Evolutionary conservation across 2,888 invertebrate genomes (phyloP), one percentile per base, ranked within the genome.

Genomic region (Bombylius discolor): DNA sequence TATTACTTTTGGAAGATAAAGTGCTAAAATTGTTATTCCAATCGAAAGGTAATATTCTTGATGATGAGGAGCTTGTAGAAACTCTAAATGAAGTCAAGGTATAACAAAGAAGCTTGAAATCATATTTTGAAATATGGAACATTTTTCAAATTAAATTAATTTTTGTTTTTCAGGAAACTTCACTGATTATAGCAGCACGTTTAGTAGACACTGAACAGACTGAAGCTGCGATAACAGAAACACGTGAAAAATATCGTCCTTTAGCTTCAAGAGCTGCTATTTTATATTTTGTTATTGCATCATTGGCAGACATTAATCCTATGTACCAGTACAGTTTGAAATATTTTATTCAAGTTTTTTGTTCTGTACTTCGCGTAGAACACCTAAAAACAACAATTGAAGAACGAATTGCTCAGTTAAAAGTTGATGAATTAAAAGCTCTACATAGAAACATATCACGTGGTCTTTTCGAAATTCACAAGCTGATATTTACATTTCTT

Each of bases 301-400:
- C 87, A 67, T 76, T 96, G 23, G 86, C 90, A 0, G 88, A 91
- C 65, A 88, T 96, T 57, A 94, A 96, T 73, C 90, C 93, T 0
- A 95, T 95, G 95, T 96, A 96, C 73, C 95, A 96, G 74, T 95
- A 88, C 74, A 94, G 93, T 0, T 76, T 95, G 45, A 91, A 89
- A 65, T 94, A 93, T 76, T 95, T 94, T 68, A 89, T 81, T 1
- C 66, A 71, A 58, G 81, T 94, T 3, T 88, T 94, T 66, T 87
- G 85, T 65, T 78, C 79, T 62, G 91, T 92, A 0, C 89, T 93
- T 62, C 84, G 85, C 60, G 81, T 79, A 47, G 87, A 86, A 66
- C 86, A 85, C 65, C 84, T 83, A 54, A 75, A 77, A 52, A 79
- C 81, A 63, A 75, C 83, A 34, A 76, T 92, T 9, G 81, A 83